Conservation (phyloP, 2,888 invertebrate species). For the Polydrusus tereticollis region DNA sequence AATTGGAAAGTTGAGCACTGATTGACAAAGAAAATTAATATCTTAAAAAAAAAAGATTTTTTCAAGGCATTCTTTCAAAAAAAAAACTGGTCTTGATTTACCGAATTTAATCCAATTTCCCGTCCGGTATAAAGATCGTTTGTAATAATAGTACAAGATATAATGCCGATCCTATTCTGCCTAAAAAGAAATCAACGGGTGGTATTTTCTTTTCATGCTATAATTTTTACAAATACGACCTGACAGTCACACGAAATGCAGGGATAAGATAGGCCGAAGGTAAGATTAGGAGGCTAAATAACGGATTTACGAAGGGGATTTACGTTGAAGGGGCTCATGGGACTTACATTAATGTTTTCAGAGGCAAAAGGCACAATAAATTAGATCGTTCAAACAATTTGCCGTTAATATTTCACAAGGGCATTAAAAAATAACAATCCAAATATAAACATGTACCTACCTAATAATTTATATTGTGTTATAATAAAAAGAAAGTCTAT, state of each 20-base stretch:
- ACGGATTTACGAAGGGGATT: conserved; percentile 38
- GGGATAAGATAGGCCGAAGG: conserved; percentile 32
- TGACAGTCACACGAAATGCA: conserved; percentile 30
- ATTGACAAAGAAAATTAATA: too few relatives aligned
- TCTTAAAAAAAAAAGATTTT: too few relatives aligned
- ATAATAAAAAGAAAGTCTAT: too few relatives aligned
- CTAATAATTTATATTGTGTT: too few relatives aligned
- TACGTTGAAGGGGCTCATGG: conserved; percentile 27
- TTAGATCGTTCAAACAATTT: conserved; percentile 10
- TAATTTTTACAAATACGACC: conserved; percentile 1
- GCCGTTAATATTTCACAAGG: not conserved
- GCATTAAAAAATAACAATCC: not conserved
- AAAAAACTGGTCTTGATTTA: too few relatives aligned
- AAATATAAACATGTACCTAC: not conserved
- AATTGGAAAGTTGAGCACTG: too few relatives aligned
- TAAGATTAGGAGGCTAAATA: conserved; percentile 38
- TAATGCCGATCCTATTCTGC: not conserved
- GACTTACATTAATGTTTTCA: conserved; percentile 23
- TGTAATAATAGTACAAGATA: too few relatives aligned
- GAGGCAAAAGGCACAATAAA: conserved; percentile 29
- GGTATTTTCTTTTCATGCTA: not conserved
- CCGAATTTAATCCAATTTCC: too few relatives aligned
- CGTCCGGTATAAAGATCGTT: too few relatives aligned
- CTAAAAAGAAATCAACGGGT: not conserved
- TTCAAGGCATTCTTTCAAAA: too few relatives aligned